Evolutionary conservation across 2,888 invertebrate genomes (phyloP).

Genomic region (Caenorhabditis plicata): DNA sequence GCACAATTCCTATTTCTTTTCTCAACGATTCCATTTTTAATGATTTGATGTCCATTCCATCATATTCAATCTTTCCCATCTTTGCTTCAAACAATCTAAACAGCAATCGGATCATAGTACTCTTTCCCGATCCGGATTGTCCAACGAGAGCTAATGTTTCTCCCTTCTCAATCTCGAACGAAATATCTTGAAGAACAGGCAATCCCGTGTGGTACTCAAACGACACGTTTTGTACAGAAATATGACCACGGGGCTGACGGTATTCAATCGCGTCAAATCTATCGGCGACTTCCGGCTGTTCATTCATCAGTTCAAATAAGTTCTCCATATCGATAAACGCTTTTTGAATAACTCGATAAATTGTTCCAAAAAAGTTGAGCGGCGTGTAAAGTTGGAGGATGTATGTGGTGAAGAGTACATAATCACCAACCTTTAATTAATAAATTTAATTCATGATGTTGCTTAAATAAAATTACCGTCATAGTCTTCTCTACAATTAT

Average conservation of each 20-base stretch:
- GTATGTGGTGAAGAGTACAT: slow-evolving; percentile 91
- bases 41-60: slow-evolving; percentile 45
- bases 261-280: slow-evolving; percentile 78
- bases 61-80: slow-evolving; percentile 47
- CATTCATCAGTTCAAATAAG: slow-evolving; percentile 91
- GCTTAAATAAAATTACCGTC: slow-evolving; percentile 14
- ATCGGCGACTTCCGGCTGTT: slow-evolving; percentile 80
- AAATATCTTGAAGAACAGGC: slow-evolving; percentile 51
- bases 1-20: slow-evolving; percentile 70
- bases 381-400: slow-evolving; percentile 84
- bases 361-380: slow-evolving; percentile 95
- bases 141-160: slow-evolving; percentile 75
- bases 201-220: slow-evolving; percentile 83
- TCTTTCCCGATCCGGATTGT: slow-evolving; percentile 69
- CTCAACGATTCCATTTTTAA: slow-evolving; percentile 68
- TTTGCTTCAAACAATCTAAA: slow-evolving; percentile 69
- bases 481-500: slow-evolving; percentile 69
- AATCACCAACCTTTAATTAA: slow-evolving; percentile 78
- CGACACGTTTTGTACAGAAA: slow-evolving; percentile 86
- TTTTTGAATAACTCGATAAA: slow-evolving; percentile 91
- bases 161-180: slow-evolving; percentile 76
- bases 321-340: slow-evolving; percentile 99
- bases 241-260: slow-evolving; percentile 72
- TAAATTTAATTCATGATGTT: not conserved
- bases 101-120: slow-evolving; percentile 69